Conservation (phyloP, 2,888 invertebrate species). For the Tuta absoluta region DNA sequence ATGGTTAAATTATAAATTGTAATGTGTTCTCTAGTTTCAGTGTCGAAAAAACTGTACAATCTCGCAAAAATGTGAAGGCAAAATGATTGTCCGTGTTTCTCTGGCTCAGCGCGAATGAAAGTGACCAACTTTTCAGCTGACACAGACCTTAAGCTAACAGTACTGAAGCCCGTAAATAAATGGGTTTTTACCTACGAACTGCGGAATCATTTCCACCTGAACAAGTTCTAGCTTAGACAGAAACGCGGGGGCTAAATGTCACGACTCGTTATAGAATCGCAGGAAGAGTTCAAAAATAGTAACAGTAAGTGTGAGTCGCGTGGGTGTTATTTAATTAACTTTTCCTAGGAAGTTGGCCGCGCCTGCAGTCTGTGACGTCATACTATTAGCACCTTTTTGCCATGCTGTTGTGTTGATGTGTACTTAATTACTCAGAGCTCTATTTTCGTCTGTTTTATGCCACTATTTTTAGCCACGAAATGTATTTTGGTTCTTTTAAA, state of each 20-base stretch:
- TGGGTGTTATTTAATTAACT: conserved; percentile 14
- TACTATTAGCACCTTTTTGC: conserved; percentile 3
- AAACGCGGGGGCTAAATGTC: conserved; percentile 9
- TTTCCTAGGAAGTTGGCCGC: conserved; percentile 3
- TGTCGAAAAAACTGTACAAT: too few relatives aligned
- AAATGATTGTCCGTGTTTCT: too few relatives aligned
- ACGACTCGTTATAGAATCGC: neutral
- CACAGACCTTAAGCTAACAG: too few relatives aligned
- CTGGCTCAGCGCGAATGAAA: too few relatives aligned
- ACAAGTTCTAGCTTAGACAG: neutral
- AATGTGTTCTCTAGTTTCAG: too few relatives aligned
- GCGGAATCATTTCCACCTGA: neutral
- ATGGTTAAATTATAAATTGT: too few relatives aligned
- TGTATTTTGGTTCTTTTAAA: neutral
- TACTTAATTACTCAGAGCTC: neutral
- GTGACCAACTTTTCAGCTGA: too few relatives aligned
- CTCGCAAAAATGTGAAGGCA: too few relatives aligned
- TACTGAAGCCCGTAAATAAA: too few relatives aligned
- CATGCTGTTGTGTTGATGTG: neutral
- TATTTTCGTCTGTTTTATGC: neutral
- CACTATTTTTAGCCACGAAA: neutral
- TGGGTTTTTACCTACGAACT: too few relatives aligned
- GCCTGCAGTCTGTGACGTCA: conserved; percentile 9
- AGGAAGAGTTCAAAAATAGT: conserved; percentile 13
- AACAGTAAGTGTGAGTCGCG: neutral